A percentile compares a stretch with the other conserved stretches of the same genome.
Conservation (phyloP, 2,888 invertebrate genomes). For the Phyllotreta striolata region DNA sequence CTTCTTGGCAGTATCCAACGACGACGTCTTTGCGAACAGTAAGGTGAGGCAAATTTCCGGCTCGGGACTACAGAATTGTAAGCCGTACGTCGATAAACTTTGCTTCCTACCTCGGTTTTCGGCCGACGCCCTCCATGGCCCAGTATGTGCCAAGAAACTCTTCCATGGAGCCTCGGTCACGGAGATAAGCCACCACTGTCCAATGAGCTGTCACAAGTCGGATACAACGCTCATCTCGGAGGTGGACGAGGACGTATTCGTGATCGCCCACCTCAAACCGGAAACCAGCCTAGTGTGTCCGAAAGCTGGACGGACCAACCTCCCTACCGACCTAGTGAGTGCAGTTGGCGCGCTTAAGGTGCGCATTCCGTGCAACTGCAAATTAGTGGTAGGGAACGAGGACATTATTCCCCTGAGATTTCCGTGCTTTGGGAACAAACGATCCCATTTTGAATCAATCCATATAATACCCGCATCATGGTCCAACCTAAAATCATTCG, state of each 20-base stretch:
- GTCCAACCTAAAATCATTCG: conserved; percentile 30
- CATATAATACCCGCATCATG: conserved; percentile 31
- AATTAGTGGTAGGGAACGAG: conserved; percentile 15
- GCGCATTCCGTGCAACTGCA: conserved; percentile 17
- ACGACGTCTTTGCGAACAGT: too few species aligned
- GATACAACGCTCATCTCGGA: conserved; percentile 33
- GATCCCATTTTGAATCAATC: conserved; percentile 3
- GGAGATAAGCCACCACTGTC: conserved; percentile 35
- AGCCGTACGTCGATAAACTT: conserved; percentile 34
- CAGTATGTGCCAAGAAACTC: conserved; percentile 35
- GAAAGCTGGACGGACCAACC: too few species aligned
- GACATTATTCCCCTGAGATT: conserved; percentile 29
- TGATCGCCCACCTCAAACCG: conserved; percentile 33
- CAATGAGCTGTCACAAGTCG: conserved; percentile 35
- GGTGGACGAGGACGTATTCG: conserved; percentile 32
- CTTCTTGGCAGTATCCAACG: conserved; percentile 12
- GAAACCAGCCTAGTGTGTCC: not conserved
- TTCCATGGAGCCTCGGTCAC: conserved; percentile 38
- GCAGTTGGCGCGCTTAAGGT: conserved; percentile 22
- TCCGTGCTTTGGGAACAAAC: conserved; percentile 7
- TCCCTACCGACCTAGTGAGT: not conserved
- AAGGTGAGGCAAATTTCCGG: not conserved
- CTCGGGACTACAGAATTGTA: conserved; percentile 32
- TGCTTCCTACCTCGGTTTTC: conserved; percentile 36
- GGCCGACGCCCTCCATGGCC: conserved; percentile 18